Evolutionary conservation across 2,888 invertebrate species (phyloP).

Genomic region (Sepioteuthis lessoniana): DNA sequence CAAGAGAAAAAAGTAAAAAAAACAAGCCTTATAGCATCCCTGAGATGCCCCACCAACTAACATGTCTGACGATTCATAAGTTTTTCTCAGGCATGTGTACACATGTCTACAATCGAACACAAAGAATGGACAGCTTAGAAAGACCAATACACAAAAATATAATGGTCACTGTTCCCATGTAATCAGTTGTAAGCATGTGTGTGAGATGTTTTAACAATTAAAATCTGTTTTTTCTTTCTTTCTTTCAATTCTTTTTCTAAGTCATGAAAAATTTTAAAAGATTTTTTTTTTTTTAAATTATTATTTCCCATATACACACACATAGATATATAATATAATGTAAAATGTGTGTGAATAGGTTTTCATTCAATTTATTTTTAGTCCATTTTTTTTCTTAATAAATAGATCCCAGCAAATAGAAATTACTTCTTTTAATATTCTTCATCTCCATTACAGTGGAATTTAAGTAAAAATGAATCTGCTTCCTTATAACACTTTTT

Average conservation of each 20-base stretch:
- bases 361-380: no score
- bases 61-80: background rate
- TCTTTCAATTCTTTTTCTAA: background rate
- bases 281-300: no score
- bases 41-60: background rate
- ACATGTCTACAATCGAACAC: background rate
- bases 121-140: background rate
- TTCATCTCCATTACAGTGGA: no score
- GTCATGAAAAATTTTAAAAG: no score
- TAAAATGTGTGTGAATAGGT: no score
- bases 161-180: background rate
- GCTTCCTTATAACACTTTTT: no score
- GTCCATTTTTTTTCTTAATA: no score
- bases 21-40: background rate
- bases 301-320: no score
- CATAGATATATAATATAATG: no score
- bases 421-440: no score
- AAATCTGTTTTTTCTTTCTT: background rate
- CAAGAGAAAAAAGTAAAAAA: background rate
- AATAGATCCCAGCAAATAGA: no score
- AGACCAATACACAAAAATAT: background rate
- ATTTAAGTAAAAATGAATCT: no score
- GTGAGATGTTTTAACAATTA: background rate
- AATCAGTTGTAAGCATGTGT: background rate
- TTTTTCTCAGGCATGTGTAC: background rate